Conservation (phyloP, 2,797 vertebrate genomes). For the Aselliscus stoliczkanus region DNA sequence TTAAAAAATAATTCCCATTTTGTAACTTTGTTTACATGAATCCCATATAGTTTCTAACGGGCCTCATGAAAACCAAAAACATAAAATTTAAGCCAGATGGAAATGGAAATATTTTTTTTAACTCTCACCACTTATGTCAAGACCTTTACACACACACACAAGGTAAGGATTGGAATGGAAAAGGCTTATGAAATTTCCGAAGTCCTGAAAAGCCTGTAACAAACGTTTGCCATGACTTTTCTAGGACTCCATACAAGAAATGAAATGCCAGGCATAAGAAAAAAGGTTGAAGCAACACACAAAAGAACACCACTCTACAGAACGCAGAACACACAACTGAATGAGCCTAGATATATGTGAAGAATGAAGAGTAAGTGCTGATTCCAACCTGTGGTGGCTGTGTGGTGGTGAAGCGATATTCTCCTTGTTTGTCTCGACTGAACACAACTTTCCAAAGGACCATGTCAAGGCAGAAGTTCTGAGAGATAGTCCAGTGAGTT, state of each 20-base stretch:
- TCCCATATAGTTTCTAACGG: slow-evolving; percentile 20
- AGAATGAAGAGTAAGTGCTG: slow-evolving; percentile 80
- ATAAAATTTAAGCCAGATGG: background rate
- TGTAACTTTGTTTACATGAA: slow-evolving; percentile 3
- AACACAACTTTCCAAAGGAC: slow-evolving; percentile 99
- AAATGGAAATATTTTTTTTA: slow-evolving; percentile 36
- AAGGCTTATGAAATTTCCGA: slow-evolving; percentile 26
- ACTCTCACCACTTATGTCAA: background rate
- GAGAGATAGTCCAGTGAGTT: slow-evolving; percentile 89
- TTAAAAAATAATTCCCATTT: background rate
- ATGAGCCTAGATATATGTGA: slow-evolving; percentile 68
- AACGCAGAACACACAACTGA: slow-evolving; percentile 50
- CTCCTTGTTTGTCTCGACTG: slow-evolving; percentile 97
- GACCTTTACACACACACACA: background rate
- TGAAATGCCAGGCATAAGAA: slow-evolving; percentile 6
- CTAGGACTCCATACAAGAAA: slow-evolving; percentile 4
- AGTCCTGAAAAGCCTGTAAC: slow-evolving; percentile 36
- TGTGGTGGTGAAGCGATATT: slow-evolving; percentile 88
- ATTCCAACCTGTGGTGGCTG: slow-evolving; percentile 96
- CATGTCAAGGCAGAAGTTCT: slow-evolving; percentile 99
- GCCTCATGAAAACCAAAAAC: slow-evolving; percentile 30
- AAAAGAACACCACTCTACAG: background rate
- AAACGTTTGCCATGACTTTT: slow-evolving; percentile 30
- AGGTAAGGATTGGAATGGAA: slow-evolving; percentile 51
- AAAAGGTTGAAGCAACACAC: slow-evolving; percentile 23